Percentiles rank a stretch among this genome's conserved stretches.
Evolutionary conservation across 64 coral and sea anemone genomes (phyloP).

Genomic region (Astreopora myriophthalma): DNA sequence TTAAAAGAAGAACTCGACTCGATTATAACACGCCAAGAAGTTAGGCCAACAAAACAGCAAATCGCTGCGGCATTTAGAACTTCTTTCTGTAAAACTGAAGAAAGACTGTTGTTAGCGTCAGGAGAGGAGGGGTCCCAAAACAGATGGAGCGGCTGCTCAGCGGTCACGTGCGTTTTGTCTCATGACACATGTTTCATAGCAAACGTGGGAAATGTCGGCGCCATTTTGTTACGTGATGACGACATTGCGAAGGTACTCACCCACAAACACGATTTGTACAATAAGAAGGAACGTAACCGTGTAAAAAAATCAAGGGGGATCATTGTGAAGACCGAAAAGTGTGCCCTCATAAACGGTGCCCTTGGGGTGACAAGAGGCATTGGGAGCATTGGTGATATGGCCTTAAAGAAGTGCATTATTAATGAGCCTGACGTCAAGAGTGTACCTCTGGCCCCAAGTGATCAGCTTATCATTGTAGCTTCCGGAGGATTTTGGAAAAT

Average conservation of each 20-base stretch:
- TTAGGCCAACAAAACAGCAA: slow-evolving; percentile 21
- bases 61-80: slow-evolving; percentile 63
- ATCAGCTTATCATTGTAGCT: slow-evolving; percentile 84
- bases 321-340: slow-evolving; percentile 94
- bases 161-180: slow-evolving; percentile 88
- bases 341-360: slow-evolving; percentile 89
- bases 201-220: slow-evolving; percentile 83
- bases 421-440: slow-evolving; percentile 79
- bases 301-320: slow-evolving; percentile 79
- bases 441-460: slow-evolving; percentile 40
- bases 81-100: slow-evolving; percentile 59
- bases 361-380: slow-evolving; percentile 83
- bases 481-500: slow-evolving; percentile 90
- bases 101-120: slow-evolving; percentile 48
- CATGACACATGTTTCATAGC: slow-evolving; percentile 67
- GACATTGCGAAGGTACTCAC: slow-evolving; percentile 78
- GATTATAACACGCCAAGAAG: background rate
- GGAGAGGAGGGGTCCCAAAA: slow-evolving; percentile 76
- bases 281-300: slow-evolving; percentile 88
- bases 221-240: slow-evolving; percentile 78
- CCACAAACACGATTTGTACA: slow-evolving; percentile 88
- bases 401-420: slow-evolving; percentile 85
- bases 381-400: slow-evolving; percentile 92
- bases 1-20: slow-evolving; percentile 67
- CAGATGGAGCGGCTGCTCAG: slow-evolving; percentile 96